Conservation (phyloP, 2,888 invertebrate species). For the Macaria notata region DNA sequence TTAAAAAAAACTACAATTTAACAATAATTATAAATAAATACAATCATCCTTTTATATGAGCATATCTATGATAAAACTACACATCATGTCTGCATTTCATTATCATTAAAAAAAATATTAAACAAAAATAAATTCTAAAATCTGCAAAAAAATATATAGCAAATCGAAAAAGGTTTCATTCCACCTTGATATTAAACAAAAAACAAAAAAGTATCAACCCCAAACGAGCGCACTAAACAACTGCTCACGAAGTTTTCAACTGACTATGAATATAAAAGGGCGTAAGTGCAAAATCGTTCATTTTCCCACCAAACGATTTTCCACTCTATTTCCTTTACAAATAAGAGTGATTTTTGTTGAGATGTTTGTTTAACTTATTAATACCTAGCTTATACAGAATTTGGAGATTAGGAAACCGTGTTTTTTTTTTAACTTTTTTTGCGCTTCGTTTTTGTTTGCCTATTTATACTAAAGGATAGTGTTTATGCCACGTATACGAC, state of each 20-base stretch:
- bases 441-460: slow-evolving; percentile 45
- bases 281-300: slow-evolving; percentile 48
- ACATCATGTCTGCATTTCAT: too few relatives aligned
- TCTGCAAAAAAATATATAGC: too few relatives aligned
- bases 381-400: slow-evolving; percentile 70
- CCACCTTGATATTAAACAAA: neutral
- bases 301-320: slow-evolving; percentile 31
- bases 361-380: slow-evolving; percentile 66
- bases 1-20: too few relatives aligned
- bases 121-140: too few relatives aligned
- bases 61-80: too few relatives aligned
- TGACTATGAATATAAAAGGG: slow-evolving; percentile 49
- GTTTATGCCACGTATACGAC: slow-evolving; percentile 7
- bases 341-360: slow-evolving; percentile 38
- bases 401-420: slow-evolving; percentile 74
- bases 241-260: slow-evolving; percentile 69
- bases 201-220: slow-evolving; percentile 57
- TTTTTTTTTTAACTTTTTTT: slow-evolving; percentile 51
- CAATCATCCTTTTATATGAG: too few relatives aligned
- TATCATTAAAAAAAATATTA: too few relatives aligned
- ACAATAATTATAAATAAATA: too few relatives aligned
- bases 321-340: slow-evolving; percentile 5
- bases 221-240: slow-evolving; percentile 41
- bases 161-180: too few relatives aligned
- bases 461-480: slow-evolving; percentile 41